These are phyloP conservation scores for Pyrgus malvae DNA, from an alignment of 2,888 invertebrate species.

Conservation along the genomic window DNA sequence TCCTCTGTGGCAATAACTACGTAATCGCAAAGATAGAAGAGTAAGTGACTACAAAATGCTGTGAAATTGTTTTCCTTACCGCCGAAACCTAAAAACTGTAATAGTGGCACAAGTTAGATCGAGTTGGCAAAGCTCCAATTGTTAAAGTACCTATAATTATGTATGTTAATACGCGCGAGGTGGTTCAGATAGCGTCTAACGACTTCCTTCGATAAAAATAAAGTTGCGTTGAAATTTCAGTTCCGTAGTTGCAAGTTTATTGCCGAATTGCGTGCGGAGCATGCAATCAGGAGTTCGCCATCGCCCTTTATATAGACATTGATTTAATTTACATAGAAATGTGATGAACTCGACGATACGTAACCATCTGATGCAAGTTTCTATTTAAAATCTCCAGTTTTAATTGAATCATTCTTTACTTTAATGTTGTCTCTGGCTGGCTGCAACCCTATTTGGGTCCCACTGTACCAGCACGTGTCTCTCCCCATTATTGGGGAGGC, in stretches of 20 bases:
- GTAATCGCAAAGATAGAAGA: conserved; percentile 42
- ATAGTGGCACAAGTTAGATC: conserved; percentile 65
- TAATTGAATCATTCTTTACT: too few species aligned
- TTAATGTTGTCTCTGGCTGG: too few species aligned
- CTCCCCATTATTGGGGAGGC: too few species aligned
- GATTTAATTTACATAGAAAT: conserved; percentile 72
- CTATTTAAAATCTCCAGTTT: background rate
- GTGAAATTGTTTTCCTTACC: conserved; percentile 61
- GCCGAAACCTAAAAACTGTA: conserved; percentile 68
- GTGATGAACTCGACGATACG: conserved; percentile 45
- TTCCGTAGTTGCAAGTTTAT: conserved; percentile 78
- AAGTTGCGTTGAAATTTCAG: conserved; percentile 81
- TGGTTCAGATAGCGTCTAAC: conserved; percentile 78
- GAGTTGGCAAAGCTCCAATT: conserved; percentile 72
- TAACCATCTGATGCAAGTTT: conserved; percentile 8
- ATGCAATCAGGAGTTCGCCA: conserved; percentile 65
- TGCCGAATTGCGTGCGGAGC: conserved; percentile 71
- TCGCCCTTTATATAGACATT: conserved; percentile 78
- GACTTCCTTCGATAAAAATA: conserved; percentile 80
- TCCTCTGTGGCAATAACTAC: too few species aligned
- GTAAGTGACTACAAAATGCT: conserved; percentile 40
- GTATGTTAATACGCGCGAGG: conserved; percentile 78
- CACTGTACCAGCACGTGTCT: too few species aligned
- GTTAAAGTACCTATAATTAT: conserved; percentile 79
- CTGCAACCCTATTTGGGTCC: too few species aligned